phyloP scores from a whole-genome alignment of 1,140 invertebrate species.

The Colletes latitarsis region DNA sequence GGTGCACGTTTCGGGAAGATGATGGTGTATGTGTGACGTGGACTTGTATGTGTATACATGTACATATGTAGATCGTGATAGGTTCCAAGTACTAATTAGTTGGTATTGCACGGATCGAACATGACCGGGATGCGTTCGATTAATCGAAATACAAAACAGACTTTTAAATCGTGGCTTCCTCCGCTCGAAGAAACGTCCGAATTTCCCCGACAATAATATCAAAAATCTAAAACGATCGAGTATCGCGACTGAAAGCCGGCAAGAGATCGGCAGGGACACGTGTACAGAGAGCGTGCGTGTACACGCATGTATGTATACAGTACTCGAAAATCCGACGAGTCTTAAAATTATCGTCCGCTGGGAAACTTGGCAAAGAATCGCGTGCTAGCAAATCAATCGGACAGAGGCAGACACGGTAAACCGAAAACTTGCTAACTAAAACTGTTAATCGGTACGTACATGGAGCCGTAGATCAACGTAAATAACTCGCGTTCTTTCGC shows the following conservation, averaged over 20 bases:
- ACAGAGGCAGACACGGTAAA: constrained; percentile 19
- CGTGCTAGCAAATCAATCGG: constrained; percentile 24
- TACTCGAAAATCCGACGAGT: constrained; percentile 39
- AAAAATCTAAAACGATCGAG: constrained; percentile 40
- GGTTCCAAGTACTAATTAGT: not conserved
- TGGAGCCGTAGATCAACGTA: constrained; percentile 36
- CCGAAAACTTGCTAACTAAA: constrained; percentile 41
- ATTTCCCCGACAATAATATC: constrained; percentile 18
- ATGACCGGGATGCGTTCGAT: not conserved
- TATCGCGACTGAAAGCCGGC: constrained; percentile 19
- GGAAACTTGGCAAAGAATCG: constrained; percentile 24
- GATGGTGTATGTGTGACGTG: not conserved
- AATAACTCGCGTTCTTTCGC: constrained; percentile 36
- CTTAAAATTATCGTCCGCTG: not conserved
- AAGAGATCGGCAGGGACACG: constrained; percentile 29
- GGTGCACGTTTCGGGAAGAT: not conserved
- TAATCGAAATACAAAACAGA: constrained; percentile 36
- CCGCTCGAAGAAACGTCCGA: constrained; percentile 24
- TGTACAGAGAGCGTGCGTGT: constrained; percentile 18
- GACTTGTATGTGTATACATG: not conserved
- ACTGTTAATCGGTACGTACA: constrained; percentile 23
- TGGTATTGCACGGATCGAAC: not conserved
- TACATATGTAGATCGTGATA: not conserved
- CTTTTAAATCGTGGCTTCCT: constrained; percentile 29
- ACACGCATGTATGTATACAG: constrained; percentile 19